Evolutionary conservation across 2,888 invertebrate genomes (phyloP), one percentile per base, ranked within the genome.

Genomic region (Rotaria magnacalcarata): DNA sequence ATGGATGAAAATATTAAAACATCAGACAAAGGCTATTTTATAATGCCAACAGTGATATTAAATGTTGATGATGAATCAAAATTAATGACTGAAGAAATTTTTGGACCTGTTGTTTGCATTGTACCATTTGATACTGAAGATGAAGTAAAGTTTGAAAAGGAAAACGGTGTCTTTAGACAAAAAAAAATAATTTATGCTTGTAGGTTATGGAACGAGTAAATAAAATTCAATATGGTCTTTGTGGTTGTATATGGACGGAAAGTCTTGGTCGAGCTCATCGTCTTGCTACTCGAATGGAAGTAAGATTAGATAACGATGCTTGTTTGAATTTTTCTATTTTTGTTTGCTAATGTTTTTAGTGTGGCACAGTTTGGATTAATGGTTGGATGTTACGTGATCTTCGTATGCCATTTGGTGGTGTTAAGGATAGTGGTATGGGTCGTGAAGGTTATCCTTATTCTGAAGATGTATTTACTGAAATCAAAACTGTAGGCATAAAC

Each of bases 401-500:
- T 0, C 98, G 99, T 92, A 95, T 95, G 85, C 95, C 99, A 19
- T 99, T 99, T 92, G 99, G 87, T 60, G 99, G 99, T 0, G 93
- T 97, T 47, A 99, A 98, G 90, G 96, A 97, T 91, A 97, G 97
- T 2, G 97, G 98, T 0, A 93, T 98, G 87, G 98, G 98, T 0
- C 93, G 96, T 74, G 98, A 98, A 91, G 97, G 97, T 0, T 96
- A 96, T 52, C 93, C 93, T 89, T 95, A 96, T 91, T 97, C 97
- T 11, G 93, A 95, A 87, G 96, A 96, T 88, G 97, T 97, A 90
- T 98, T 94, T 90, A 93, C 95, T 19, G 94, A 97, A 89, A 93
- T 96, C 19, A 98, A 98, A 91, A 96, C 96, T 90, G 93, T 95
- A 88, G 94, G 96, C 88, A 93, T 96, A 90, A 56, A 75, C 47